These are phyloP conservation scores for Poecilus cupreus DNA, from an alignment of 2,888 invertebrate genomes.

Conservation along the genomic window DNA sequence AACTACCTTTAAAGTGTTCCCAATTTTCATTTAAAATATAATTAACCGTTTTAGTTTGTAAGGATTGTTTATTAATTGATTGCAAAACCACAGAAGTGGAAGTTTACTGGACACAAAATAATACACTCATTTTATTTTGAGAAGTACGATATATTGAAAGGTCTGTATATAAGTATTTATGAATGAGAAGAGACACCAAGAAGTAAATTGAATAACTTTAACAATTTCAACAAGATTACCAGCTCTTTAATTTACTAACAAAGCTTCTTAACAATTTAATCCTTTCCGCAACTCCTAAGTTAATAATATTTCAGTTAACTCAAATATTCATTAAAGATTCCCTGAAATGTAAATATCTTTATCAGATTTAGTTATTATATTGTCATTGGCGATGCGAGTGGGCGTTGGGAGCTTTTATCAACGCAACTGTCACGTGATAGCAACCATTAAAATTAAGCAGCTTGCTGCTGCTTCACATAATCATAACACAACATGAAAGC, in stretches of 20 bases:
- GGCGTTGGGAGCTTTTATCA: not conserved
- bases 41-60: too few species aligned
- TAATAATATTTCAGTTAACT: not conserved
- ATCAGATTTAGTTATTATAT: slow-evolving; percentile 27
- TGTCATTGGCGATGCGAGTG: not conserved
- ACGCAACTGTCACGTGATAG: slow-evolving; percentile 11
- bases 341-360: slow-evolving; percentile 6
- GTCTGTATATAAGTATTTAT: too few species aligned
- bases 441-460: slow-evolving; percentile 30
- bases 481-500: slow-evolving; percentile 34
- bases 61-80: too few species aligned
- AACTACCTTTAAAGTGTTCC: too few species aligned
- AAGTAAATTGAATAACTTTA: not conserved
- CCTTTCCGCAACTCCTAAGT: not conserved
- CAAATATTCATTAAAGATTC: slow-evolving; percentile 24
- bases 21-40: too few species aligned
- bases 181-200: not conserved
- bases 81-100: too few species aligned
- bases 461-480: slow-evolving; percentile 22
- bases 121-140: too few species aligned
- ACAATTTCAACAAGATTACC: slow-evolving; percentile 6
- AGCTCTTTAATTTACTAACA: not conserved
- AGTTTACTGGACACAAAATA: too few species aligned
- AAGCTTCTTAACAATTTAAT: slow-evolving; percentile 14
- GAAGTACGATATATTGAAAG: too few species aligned